Percentiles rank a stretch among this genome's conserved stretches.
These are phyloP conservation scores for Caenorhabditis angaria DNA, from an alignment of 2,888 invertebrate species.

Conservation along the genomic window DNA sequence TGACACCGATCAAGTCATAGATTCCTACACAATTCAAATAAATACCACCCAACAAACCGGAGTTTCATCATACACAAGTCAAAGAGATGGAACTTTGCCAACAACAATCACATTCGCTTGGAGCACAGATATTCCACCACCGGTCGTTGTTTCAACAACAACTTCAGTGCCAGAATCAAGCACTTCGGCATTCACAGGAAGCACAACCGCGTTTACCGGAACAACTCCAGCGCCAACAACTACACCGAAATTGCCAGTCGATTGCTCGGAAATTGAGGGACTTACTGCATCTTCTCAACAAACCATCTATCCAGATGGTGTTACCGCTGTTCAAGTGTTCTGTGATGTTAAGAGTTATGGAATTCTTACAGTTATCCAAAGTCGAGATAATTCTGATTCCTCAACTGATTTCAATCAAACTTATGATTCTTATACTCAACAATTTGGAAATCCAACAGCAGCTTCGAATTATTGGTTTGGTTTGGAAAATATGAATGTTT, in stretches of 20 bases:
- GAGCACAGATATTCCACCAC: conserved; percentile 29
- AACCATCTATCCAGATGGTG: conserved; percentile 30
- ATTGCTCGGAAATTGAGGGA: conserved; percentile 26
- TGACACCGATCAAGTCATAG: conserved; percentile 9
- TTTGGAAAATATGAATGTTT: conserved; percentile 44
- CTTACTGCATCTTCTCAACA: conserved; percentile 14
- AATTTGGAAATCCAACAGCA: conserved; percentile 32
- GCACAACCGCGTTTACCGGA: not conserved
- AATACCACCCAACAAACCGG: conserved; percentile 17
- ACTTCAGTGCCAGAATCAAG: conserved; percentile 8
- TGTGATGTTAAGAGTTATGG: conserved; percentile 25
- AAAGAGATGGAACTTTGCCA: conserved; percentile 13
- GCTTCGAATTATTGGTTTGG: conserved; percentile 51
- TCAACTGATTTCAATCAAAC: conserved; percentile 18
- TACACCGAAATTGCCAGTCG: conserved; percentile 25
- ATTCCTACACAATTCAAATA: conserved; percentile 16
- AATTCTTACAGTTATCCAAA: conserved; percentile 38
- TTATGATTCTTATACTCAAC: conserved; percentile 24
- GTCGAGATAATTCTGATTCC: conserved; percentile 16
- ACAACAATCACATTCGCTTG: conserved; percentile 36
- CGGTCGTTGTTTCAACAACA: conserved; percentile 16
- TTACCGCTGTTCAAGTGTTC: conserved; percentile 16
- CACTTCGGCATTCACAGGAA: conserved; percentile 13
- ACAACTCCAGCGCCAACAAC: not conserved
- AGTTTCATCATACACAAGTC: conserved; percentile 15